Conservation (phyloP, 2,113 vertebrate genomes). For the Thamnophis sirtalis region DNA sequence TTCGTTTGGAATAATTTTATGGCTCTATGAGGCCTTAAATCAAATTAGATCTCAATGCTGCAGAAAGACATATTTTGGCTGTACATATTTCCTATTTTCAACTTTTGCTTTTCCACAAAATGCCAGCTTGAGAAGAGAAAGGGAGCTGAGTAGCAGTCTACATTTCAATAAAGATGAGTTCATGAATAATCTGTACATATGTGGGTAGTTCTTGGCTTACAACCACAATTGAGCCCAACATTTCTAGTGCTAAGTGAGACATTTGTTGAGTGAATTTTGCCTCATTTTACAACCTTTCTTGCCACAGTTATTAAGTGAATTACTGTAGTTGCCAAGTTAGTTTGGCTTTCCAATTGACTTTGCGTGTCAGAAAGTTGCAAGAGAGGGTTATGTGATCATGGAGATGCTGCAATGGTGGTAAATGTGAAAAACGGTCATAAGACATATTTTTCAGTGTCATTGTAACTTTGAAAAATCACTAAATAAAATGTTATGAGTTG, state of each 20-base stretch:
- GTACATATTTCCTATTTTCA: not conserved
- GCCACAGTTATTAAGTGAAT: not conserved
- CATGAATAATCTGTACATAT: not conserved
- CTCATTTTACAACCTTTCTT: not conserved
- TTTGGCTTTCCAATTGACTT: not conserved
- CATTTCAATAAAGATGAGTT: not conserved
- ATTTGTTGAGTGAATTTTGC: not conserved
- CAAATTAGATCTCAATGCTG: not conserved
- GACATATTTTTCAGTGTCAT: not conserved
- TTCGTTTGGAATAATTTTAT: not conserved
- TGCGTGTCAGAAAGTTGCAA: not conserved
- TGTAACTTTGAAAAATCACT: not conserved
- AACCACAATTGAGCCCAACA: not conserved
- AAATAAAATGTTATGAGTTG: not conserved
- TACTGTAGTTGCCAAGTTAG: not conserved
- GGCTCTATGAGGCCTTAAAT: not conserved
- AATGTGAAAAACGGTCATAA: not conserved
- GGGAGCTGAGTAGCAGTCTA: not conserved
- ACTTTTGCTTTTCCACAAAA: not conserved
- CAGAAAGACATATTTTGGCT: not conserved
- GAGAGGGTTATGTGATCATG: not conserved
- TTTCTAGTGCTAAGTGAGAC: not conserved
- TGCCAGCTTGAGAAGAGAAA: not conserved
- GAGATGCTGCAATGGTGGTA: not conserved
- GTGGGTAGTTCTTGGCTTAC: not conserved